Evolutionary conservation across 2,888 invertebrate species (phyloP).

Genomic region (Diadegma fenestrale): DNA sequence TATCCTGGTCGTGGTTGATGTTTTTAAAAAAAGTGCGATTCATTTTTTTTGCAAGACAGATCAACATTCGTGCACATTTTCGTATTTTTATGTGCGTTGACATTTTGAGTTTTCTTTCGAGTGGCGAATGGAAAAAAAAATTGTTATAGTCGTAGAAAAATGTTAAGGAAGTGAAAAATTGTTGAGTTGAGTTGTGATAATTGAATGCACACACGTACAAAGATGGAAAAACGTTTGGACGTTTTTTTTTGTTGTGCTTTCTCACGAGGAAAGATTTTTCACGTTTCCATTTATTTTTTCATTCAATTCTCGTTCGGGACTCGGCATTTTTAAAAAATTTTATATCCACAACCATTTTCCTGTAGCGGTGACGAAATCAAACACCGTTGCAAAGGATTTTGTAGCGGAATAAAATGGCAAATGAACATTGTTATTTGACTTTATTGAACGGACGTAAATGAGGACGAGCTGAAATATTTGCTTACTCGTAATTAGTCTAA

Average conservation of each 20-base stretch:
- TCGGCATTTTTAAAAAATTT: neutral
- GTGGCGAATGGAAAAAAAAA: neutral
- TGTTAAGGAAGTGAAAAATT: conserved; percentile 11
- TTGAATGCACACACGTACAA: neutral
- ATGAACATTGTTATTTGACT: conserved; percentile 25
- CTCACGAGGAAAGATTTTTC: conserved; percentile 35
- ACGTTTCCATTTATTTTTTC: conserved; percentile 10
- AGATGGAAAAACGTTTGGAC: conserved; percentile 21
- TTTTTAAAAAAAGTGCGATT: too few relatives aligned
- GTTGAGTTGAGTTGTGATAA: conserved; percentile 33
- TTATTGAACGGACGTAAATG: conserved; percentile 24
- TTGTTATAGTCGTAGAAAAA: neutral
- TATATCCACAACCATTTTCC: conserved; percentile 16
- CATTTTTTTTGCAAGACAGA: too few relatives aligned
- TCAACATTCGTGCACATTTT: neutral
- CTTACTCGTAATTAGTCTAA: neutral
- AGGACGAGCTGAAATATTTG: conserved; percentile 17
- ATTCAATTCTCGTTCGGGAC: neutral
- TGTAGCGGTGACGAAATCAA: neutral
- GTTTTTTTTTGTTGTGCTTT: conserved; percentile 38
- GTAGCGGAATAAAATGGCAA: conserved; percentile 31
- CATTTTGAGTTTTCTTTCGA: neutral
- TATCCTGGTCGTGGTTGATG: too few relatives aligned
- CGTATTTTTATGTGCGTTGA: neutral
- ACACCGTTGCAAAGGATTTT: neutral